Evolutionary conservation across 1,140 invertebrate species (phyloP).

Genomic region (Pararge aegeria): DNA sequence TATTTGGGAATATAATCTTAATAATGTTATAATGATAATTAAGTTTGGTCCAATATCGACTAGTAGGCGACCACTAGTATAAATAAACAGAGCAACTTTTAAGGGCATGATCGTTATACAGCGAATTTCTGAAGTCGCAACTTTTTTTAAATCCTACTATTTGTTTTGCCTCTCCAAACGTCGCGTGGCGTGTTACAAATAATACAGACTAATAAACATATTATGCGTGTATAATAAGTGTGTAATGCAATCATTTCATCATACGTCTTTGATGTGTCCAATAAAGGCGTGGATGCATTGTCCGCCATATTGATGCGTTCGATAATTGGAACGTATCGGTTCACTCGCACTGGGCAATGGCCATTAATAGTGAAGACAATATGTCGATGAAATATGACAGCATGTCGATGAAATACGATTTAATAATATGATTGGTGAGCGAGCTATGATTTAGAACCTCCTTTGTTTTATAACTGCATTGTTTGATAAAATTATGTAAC

Average conservation of each 20-base stretch:
- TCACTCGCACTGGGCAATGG: constrained; percentile 1
- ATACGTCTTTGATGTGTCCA: not conserved
- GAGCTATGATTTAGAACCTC: not conserved
- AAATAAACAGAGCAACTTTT: too few relatives aligned
- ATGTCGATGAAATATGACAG: not conserved
- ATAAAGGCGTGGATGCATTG: constrained; percentile 5
- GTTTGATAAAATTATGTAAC: not conserved
- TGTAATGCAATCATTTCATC: constrained; percentile 1
- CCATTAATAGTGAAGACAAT: constrained; percentile 6
- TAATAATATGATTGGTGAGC: not conserved
- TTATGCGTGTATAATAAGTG: not conserved
- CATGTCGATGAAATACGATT: constrained; percentile 5
- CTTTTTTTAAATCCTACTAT: too few relatives aligned
- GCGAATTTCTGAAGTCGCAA: too few relatives aligned
- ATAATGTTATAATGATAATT: too few relatives aligned
- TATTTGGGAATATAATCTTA: too few relatives aligned
- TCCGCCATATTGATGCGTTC: constrained; percentile 4
- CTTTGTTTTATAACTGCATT: not conserved
- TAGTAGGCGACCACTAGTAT: too few relatives aligned
- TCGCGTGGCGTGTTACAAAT: too few relatives aligned
- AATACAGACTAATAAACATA: not conserved
- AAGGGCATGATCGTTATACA: too few relatives aligned
- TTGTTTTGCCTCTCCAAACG: too few relatives aligned
- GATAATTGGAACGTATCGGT: constrained; percentile 9
- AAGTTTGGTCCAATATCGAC: too few relatives aligned